Conservation (phyloP, 2,113 vertebrate species). For the Cyprinus carpio region DNA sequence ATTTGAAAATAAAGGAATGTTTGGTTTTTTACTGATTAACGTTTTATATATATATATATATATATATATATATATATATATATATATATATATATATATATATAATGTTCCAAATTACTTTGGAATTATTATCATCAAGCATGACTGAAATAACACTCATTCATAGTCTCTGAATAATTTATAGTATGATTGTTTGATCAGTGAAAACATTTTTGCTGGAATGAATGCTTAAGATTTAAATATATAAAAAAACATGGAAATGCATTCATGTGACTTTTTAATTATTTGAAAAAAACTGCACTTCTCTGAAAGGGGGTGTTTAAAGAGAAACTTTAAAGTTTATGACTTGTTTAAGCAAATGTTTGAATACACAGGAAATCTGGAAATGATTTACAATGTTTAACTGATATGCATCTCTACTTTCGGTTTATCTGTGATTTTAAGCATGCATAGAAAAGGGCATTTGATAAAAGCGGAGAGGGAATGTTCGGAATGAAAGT, state of each 20-base stretch:
- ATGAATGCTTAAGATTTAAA: not conserved
- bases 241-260: not conserved
- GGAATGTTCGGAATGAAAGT: constrained; percentile 37
- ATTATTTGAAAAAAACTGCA: not conserved
- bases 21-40: not conserved
- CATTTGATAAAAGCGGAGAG: not conserved
- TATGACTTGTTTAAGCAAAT: not conserved
- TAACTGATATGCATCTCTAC: not conserved
- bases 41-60: not conserved
- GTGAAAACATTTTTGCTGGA: not conserved
- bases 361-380: not conserved
- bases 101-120: not conserved
- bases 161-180: not conserved
- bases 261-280: not conserved
- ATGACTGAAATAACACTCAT: not conserved
- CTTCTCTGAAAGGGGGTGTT: not conserved
- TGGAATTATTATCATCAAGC: no score
- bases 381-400: not conserved
- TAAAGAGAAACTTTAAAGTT: not conserved
- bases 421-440: constrained; percentile 17
- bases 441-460: not conserved
- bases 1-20: not conserved
- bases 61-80: no score
- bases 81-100: no score
- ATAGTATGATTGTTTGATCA: not conserved